Percentiles rank a stretch among this genome's conserved stretches.
phyloP scores from a whole-genome alignment of 2,888 invertebrate genomes.

The Thysanoteuthis rhombus region DNA sequence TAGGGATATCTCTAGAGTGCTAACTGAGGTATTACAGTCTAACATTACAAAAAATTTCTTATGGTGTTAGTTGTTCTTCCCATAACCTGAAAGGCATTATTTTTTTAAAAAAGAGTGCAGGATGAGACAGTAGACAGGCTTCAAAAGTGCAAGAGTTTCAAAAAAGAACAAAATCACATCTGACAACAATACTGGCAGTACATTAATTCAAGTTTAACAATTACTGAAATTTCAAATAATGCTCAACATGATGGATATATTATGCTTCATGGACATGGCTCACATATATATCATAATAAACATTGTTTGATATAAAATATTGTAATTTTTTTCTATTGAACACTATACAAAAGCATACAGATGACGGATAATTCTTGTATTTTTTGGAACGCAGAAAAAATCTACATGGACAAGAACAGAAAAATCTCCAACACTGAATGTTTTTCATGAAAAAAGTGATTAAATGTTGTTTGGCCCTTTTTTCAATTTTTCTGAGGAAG shows the following conservation, averaged over 20 bases:
- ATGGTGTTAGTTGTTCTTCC: too few relatives aligned
- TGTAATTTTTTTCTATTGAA: not conserved
- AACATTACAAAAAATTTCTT: too few relatives aligned
- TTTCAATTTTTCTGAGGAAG: constrained; percentile 12
- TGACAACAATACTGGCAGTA: not conserved
- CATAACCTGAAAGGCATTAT: too few relatives aligned
- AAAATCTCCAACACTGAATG: constrained; percentile 12
- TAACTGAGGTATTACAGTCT: too few relatives aligned
- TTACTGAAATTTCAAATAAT: not conserved
- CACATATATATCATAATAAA: not conserved
- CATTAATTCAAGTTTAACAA: not conserved
- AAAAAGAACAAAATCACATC: not conserved
- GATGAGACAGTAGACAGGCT: not conserved
- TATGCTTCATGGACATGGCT: not conserved
- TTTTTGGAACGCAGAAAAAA: not conserved
- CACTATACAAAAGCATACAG: not conserved
- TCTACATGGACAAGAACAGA: not conserved
- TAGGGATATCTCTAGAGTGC: too few relatives aligned
- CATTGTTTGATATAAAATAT: not conserved
- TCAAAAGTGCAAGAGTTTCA: not conserved
- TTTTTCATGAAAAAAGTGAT: not conserved
- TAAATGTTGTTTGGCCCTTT: not conserved
- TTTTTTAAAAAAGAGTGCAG: too few relatives aligned
- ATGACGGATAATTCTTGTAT: not conserved
- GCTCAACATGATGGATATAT: not conserved